Evolutionary conservation across 1,140 invertebrate species (phyloP).

Genomic region (Drosophila rhopaloa): DNA sequence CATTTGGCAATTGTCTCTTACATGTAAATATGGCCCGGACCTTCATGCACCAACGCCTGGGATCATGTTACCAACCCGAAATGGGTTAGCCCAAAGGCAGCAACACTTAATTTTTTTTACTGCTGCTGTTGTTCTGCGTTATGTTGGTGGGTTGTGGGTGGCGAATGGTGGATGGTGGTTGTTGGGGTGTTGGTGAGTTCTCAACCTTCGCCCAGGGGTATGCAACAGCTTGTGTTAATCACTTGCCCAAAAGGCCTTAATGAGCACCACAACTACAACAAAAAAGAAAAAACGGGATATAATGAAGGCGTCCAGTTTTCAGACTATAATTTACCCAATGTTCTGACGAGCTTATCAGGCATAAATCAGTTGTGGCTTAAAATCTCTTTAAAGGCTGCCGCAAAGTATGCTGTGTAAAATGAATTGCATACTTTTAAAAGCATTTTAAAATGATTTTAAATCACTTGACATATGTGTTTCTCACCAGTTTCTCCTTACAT

Average conservation of each 20-base stretch:
- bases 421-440: background rate
- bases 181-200: background rate
- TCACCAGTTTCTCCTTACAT: too few species aligned
- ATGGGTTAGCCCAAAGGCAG: constrained; percentile 36
- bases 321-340: constrained; percentile 25
- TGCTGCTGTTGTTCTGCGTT: constrained; percentile 10
- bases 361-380: background rate
- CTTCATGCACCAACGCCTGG: constrained; percentile 24
- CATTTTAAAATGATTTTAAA: too few species aligned
- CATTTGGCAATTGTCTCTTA: constrained; percentile 53
- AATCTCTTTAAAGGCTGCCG: background rate
- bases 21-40: constrained; percentile 36
- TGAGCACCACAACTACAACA: constrained; percentile 58
- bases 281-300: constrained; percentile 14
- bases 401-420: background rate
- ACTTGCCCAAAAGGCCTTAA: constrained; percentile 73
- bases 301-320: constrained; percentile 2
- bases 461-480: too few species aligned
- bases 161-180: background rate
- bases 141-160: constrained; percentile 2
- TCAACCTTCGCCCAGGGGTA: constrained; percentile 36
- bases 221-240: constrained; percentile 78
- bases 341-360: constrained; percentile 1
- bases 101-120: constrained; percentile 42
- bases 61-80: constrained; percentile 15